Base-by-base conservation (phyloP, 2,888 invertebrate genomes). In the Mongoloraphidia duomilia region DNA sequence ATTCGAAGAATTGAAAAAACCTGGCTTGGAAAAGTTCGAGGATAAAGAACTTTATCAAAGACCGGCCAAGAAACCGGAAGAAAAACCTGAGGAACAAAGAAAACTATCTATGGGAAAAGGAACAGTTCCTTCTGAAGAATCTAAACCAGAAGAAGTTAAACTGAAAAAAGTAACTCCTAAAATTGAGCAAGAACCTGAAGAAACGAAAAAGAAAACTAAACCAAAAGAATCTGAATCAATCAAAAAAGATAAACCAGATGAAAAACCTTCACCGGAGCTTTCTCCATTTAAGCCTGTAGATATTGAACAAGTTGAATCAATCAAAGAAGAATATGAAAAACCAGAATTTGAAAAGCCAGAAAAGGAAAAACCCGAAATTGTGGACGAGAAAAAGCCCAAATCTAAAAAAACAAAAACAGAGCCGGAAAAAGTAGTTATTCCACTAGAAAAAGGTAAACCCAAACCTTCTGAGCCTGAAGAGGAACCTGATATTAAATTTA, bases 1-100 rank as follows among this genome's bases (percentile, higher is more conserved):
- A 57, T 59, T 68, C 10, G 66, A 68, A 9, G 67, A 71, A 49
- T 54, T 66, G 5, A 66, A 69, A 53, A 65, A 66, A 55, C 59
- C 61, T 47, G 63, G 62, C 54, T 51, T 65, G 36, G 66, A 66
- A 56, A 64, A 61, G 50, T 62, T 66, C 12, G 65, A 65, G 49
- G 66, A 65, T 37, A 38, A 38, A 35, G 48, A 48, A 17, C 13
- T 48, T 9, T 48, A 48, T 34, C 42, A 48, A 38, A 48, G 43
- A 17, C 12, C 12, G 34, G 49, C 54, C 9, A 59, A 59, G 39
- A 56, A 51, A 46, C 58, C 59, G 9, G 47, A 47, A 10, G 59
- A 60, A 47, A 63, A 61, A 49, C 2, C 64, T 65, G 54, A 57
- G n/a, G 44, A 55, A 54, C 60, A 53, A 44, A 64, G 54, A 55